Evolutionary conservation across 2,888 invertebrate species (phyloP).

Genomic region (Crocallis elinguaria): DNA sequence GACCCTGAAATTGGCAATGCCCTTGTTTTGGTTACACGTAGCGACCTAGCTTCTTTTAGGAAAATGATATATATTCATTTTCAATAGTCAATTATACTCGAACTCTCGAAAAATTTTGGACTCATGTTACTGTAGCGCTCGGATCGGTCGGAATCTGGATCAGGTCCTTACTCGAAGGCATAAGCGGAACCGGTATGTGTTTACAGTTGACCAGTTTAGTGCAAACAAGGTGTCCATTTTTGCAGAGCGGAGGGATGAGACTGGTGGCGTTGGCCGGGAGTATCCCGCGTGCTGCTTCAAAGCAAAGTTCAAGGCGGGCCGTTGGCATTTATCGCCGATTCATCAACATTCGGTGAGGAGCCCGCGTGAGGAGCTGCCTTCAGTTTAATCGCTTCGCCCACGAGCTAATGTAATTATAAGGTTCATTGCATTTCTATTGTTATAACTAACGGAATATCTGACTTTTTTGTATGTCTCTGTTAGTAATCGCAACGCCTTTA

Average conservation of each 20-base stretch:
- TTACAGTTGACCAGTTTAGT: constrained; percentile 55
- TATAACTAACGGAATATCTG: constrained; percentile 33
- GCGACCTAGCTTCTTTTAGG: constrained; percentile 57
- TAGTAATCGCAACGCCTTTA: constrained; percentile 5
- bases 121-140: constrained; percentile 11
- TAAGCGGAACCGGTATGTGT: constrained; percentile 67
- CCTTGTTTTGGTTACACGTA: constrained; percentile 64
- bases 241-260: constrained; percentile 49
- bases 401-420: constrained; percentile 33
- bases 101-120: background rate
- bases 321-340: constrained; percentile 81
- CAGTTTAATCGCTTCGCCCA: constrained; percentile 38
- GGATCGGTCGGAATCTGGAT: constrained; percentile 50
- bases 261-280: constrained; percentile 53
- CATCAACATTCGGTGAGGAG: constrained; percentile 64
- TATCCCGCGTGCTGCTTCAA: constrained; percentile 64
- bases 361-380: constrained; percentile 1
- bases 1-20: constrained; percentile 83
- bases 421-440: constrained; percentile 39
- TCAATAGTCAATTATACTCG: constrained; percentile 7
- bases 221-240: constrained; percentile 49
- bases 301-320: constrained; percentile 81
- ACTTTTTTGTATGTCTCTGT: constrained; percentile 14
- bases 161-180: constrained; percentile 66
- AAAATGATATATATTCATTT: constrained; percentile 25